A percentile compares a stretch with the other conserved stretches of the same genome.
phyloP scores from a whole-genome alignment of 2,888 invertebrate genomes.

The Tupiocoris notatus region DNA sequence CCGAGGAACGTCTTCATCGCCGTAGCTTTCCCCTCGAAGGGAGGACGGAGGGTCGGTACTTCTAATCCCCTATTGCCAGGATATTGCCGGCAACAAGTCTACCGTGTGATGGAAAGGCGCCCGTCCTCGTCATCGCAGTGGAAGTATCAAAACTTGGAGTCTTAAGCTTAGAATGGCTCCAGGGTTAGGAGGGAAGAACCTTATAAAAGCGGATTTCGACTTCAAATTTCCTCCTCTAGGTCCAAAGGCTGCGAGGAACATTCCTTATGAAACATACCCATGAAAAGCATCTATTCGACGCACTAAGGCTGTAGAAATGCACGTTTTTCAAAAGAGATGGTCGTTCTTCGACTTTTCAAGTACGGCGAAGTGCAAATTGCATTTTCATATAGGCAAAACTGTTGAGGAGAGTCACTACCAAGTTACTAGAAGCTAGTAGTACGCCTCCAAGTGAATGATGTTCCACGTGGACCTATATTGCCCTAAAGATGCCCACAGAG shows the following conservation, averaged over 20 bases:
- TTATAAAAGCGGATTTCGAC: neutral
- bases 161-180: neutral
- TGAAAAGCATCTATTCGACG: too few species aligned
- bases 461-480: too few species aligned
- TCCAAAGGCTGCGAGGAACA: neutral
- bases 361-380: too few species aligned
- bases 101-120: constrained; percentile 22
- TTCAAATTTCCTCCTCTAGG: neutral
- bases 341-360: too few species aligned
- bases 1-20: neutral
- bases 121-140: neutral
- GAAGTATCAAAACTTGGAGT: neutral
- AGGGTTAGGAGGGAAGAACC: neutral
- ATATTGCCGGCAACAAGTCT: constrained; percentile 35
- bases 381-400: too few species aligned
- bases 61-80: constrained; percentile 40
- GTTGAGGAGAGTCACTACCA: too few species aligned
- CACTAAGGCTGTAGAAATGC: too few species aligned
- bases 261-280: neutral
- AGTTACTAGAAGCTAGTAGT: too few species aligned
- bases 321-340: too few species aligned
- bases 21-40: neutral
- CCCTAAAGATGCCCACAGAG: too few species aligned
- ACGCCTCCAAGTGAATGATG: too few species aligned
- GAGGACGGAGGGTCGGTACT: neutral